Conservation (phyloP, 1,140 invertebrate species). For the Sarcophaga peregrina region DNA sequence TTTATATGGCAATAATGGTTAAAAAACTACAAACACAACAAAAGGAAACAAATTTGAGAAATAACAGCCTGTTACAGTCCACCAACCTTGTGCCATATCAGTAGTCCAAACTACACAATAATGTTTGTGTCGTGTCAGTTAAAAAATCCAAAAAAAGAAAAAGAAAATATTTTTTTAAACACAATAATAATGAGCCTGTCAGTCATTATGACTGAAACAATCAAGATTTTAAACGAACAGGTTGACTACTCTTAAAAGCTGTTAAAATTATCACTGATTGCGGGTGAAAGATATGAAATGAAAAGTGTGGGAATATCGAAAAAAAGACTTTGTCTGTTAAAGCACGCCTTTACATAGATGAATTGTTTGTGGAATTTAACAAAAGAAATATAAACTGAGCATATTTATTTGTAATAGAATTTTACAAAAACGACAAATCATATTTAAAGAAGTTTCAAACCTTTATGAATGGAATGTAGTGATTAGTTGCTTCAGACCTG, state of each 20-base stretch:
- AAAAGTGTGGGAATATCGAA: background rate
- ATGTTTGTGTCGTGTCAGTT: background rate
- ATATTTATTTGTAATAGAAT: too few species aligned
- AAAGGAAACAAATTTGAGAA: background rate
- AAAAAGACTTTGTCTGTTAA: background rate
- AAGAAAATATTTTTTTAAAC: background rate
- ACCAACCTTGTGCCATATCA: slow-evolving; percentile 16
- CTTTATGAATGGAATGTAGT: too few species aligned
- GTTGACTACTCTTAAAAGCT: slow-evolving; percentile 57
- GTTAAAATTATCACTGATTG: slow-evolving; percentile 66
- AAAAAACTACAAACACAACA: background rate
- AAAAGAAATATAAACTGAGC: too few species aligned
- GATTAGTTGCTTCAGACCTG: too few species aligned
- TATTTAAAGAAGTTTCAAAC: too few species aligned
- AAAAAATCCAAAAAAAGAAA: too few species aligned
- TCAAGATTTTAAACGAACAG: slow-evolving; percentile 53
- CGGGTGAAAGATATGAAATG: slow-evolving; percentile 59
- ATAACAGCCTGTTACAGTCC: background rate
- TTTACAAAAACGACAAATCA: too few species aligned
- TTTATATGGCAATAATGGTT: slow-evolving; percentile 45
- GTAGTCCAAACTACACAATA: slow-evolving; percentile 1
- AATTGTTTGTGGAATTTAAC: background rate
- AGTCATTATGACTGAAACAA: slow-evolving; percentile 50
- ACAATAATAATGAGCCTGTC: slow-evolving; percentile 50
- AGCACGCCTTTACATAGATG: background rate